Conservation (phyloP, 2,888 invertebrate genomes). For the Mycalesis mineus region DNA sequence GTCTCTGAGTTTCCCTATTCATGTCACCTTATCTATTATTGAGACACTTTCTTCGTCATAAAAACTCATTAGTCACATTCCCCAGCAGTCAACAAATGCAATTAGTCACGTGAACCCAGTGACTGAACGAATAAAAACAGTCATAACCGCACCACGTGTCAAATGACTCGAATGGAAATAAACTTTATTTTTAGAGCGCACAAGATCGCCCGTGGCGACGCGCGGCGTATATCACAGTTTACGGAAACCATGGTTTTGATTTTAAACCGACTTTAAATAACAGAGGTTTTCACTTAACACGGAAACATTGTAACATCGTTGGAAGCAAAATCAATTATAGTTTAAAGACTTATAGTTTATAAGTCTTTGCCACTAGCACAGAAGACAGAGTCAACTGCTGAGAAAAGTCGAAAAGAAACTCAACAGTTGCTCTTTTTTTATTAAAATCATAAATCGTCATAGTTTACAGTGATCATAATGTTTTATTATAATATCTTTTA, state of each 20-base stretch:
- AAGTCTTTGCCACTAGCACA: too few species aligned
- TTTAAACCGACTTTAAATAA: neutral
- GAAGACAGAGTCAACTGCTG: too few species aligned
- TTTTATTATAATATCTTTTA: too few species aligned
- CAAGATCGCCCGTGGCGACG: neutral
- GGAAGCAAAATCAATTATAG: too few species aligned
- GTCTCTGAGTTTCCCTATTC: neutral
- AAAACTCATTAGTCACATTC: constrained; percentile 3
- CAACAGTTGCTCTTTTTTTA: too few species aligned
- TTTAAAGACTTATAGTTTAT: too few species aligned
- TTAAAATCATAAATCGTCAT: too few species aligned
- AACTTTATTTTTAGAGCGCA: constrained; percentile 13
- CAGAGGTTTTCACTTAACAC: too few species aligned
- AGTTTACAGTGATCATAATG: too few species aligned
- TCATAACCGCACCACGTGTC: constrained; percentile 15
- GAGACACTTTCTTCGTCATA: neutral
- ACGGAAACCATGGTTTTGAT: neutral
- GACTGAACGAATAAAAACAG: constrained; percentile 11
- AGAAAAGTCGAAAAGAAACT: too few species aligned
- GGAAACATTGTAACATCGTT: too few species aligned
- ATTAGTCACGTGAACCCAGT: constrained; percentile 3
- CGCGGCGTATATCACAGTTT: neutral
- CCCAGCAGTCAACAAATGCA: neutral
- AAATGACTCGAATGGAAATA: constrained; percentile 12
- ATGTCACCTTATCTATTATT: neutral